Conservation (phyloP, 2,797 vertebrate genomes). For the Silurus lanzhouensis region DNA sequence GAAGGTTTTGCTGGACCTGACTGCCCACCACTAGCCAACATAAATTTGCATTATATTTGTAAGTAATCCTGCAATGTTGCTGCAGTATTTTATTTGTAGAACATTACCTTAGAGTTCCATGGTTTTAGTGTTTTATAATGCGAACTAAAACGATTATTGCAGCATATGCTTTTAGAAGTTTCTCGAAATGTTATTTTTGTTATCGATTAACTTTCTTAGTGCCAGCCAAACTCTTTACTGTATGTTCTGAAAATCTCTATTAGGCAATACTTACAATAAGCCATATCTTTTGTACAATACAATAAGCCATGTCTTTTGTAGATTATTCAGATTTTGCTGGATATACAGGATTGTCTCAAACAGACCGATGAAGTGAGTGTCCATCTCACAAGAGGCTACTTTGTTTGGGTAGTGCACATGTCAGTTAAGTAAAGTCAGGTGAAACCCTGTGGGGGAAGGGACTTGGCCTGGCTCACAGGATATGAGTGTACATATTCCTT, state of each 20-base stretch:
- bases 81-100: neutral
- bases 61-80: neutral
- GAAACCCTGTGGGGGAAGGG: constrained; percentile 63
- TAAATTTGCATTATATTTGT: neutral
- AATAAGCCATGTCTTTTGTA: neutral
- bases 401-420: constrained; percentile 45
- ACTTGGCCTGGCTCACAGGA: constrained; percentile 48
- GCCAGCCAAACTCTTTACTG: neutral
- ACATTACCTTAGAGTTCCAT: neutral
- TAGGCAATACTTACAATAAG: neutral
- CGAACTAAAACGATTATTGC: neutral
- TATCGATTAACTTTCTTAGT: neutral
- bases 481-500: constrained; percentile 42
- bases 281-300: neutral
- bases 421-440: constrained; percentile 56
- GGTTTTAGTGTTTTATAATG: neutral
- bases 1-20: no score
- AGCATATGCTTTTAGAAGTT: neutral
- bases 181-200: neutral
- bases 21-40: no score
- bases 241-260: neutral
- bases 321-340: neutral
- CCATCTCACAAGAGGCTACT: constrained; percentile 69
- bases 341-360: neutral
- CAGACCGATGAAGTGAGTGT: constrained; percentile 43